Evolutionary conservation across 64 coral and sea anemone species (phyloP).

Genomic region (Pocillopora damicornis): DNA sequence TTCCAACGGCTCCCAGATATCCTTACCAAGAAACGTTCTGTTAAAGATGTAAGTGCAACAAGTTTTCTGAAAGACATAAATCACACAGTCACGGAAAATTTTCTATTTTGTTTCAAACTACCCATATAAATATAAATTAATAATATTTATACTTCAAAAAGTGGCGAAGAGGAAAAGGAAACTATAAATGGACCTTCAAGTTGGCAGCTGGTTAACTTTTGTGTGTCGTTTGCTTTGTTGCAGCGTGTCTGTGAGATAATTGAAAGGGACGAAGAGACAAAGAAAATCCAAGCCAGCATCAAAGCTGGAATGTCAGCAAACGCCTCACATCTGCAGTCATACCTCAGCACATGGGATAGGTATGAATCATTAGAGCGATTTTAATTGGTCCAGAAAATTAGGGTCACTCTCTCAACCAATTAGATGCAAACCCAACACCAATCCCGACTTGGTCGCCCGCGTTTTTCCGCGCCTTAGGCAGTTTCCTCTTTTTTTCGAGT

Average conservation of each 20-base stretch:
- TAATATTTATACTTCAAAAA: too few relatives aligned
- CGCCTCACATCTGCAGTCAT: slow-evolving; percentile 88
- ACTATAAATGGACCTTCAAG: too few relatives aligned
- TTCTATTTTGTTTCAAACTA: not conserved
- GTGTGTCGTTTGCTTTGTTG: not conserved
- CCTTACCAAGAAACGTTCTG: slow-evolving; percentile 78
- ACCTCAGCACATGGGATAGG: slow-evolving; percentile 98
- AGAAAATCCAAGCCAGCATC: slow-evolving; percentile 89
- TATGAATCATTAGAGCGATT: slow-evolving; percentile 30
- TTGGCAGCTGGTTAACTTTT: too few relatives aligned
- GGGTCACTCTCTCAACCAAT: too few relatives aligned
- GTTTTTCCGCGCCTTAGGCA: too few relatives aligned
- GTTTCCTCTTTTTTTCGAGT: too few relatives aligned
- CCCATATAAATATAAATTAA: too few relatives aligned
- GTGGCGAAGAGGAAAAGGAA: too few relatives aligned
- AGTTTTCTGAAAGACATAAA: not conserved
- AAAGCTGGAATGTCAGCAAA: slow-evolving; percentile 97
- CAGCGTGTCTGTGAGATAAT: slow-evolving; percentile 84
- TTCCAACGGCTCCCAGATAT: slow-evolving; percentile 92
- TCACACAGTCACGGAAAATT: not conserved
- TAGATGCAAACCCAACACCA: too few relatives aligned
- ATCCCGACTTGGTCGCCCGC: too few relatives aligned
- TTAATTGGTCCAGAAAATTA: not conserved
- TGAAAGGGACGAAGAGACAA: slow-evolving; percentile 96
- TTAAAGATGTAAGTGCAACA: slow-evolving; percentile 54